These are phyloP conservation scores for Lycia hirtaria DNA, from an alignment of 2,888 invertebrate species.

Conservation along the genomic window DNA sequence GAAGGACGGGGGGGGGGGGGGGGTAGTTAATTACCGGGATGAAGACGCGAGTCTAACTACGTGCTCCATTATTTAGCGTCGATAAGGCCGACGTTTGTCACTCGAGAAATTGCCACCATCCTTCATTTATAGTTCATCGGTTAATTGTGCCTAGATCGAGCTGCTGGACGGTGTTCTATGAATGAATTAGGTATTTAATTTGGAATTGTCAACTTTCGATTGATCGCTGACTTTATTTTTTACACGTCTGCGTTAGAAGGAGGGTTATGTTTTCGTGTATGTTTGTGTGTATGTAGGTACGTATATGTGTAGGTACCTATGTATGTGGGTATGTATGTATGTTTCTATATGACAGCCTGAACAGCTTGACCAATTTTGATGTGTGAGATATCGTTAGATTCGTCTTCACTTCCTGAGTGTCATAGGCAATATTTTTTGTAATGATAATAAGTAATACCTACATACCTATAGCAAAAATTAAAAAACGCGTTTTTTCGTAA, in stretches of 20 bases:
- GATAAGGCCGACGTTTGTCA: conserved; percentile 82
- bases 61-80: conserved; percentile 81
- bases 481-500: no score
- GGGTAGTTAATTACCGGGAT: conserved; percentile 80
- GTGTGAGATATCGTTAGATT: no score
- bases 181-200: background rate
- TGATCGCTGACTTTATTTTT: no score
- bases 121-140: conserved; percentile 78
- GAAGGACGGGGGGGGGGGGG: conserved; percentile 43
- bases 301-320: no score
- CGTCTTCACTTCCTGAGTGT: no score
- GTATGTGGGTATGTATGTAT: no score
- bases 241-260: no score
- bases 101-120: conserved; percentile 76
- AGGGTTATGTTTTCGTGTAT: background rate
- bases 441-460: no score
- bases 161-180: conserved; percentile 15
- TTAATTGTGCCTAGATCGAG: conserved; percentile 58
- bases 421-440: no score
- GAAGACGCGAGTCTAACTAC: conserved; percentile 83
- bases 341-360: no score
- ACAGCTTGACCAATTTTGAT: no score
- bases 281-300: background rate
- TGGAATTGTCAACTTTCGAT: background rate
- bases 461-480: no score